A percentile compares a stretch with the other conserved stretches of the same genome.
phyloP scores from a whole-genome alignment of 2,797 vertebrate species.

The Rhadinocentrus ornatus region DNA sequence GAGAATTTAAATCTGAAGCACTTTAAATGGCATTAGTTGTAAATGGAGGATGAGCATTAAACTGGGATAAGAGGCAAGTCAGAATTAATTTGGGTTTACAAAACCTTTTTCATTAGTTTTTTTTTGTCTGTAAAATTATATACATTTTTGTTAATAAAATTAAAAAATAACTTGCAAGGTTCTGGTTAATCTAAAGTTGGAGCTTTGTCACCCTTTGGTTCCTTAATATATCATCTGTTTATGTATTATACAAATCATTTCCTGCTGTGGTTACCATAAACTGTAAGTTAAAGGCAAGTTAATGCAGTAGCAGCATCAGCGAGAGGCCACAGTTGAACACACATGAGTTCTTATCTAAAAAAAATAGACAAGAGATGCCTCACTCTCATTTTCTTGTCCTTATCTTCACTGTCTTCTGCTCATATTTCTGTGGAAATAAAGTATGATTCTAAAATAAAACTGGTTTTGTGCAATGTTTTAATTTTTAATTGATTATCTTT shows the following conservation, averaged over 20 bases:
- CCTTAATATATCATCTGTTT: neutral
- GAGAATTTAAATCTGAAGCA: conserved; percentile 61
- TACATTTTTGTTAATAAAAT: conserved; percentile 1
- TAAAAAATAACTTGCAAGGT: neutral
- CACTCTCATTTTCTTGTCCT: conserved; percentile 23
- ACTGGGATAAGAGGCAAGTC: conserved; percentile 37
- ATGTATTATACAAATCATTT: conserved; percentile 2
- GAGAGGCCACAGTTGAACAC: conserved; percentile 1
- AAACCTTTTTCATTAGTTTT: conserved; percentile 15
- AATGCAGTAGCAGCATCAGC: neutral
- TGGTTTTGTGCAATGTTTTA: neutral
- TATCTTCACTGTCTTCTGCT: conserved; percentile 33
- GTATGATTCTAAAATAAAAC: conserved; percentile 34
- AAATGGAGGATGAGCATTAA: conserved; percentile 42
- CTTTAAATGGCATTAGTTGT: conserved; percentile 65
- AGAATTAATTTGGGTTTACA: conserved; percentile 21
- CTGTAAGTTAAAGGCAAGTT: conserved; percentile 5
- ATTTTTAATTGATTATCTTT: neutral
- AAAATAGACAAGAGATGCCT: conserved; percentile 11
- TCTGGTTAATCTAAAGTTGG: neutral
- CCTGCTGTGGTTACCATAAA: neutral
- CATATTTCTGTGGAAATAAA: conserved; percentile 66
- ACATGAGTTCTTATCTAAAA: neutral
- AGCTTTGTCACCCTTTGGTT: conserved; percentile 2
- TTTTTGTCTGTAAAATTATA: conserved; percentile 16